Evolutionary conservation across 2,797 vertebrate genomes (phyloP).

Genomic region (Heliangelus exortis): DNA sequence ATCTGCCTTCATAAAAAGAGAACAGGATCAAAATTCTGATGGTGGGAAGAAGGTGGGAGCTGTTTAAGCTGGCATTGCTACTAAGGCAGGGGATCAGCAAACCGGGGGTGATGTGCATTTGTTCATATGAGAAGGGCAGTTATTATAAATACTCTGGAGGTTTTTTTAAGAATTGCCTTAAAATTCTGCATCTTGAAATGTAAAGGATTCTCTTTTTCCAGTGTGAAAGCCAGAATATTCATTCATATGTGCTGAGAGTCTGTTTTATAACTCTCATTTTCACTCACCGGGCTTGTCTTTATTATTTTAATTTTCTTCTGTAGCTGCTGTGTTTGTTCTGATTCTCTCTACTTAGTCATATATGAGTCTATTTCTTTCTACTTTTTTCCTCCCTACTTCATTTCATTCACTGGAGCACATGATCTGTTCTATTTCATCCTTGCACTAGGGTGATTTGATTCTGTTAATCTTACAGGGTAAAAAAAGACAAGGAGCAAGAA

Average conservation of each 20-base stretch:
- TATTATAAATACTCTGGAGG: not conserved
- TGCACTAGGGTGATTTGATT: not conserved
- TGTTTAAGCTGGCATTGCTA: not conserved
- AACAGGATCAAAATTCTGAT: not conserved
- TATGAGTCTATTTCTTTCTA: not conserved
- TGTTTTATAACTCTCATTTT: slow-evolving; percentile 40
- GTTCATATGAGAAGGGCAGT: not conserved
- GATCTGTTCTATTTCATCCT: not conserved
- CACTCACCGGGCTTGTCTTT: not conserved
- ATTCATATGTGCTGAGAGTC: not conserved
- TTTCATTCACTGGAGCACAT: not conserved
- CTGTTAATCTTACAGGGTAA: not conserved
- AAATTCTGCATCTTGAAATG: slow-evolving; percentile 9
- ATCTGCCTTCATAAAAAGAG: not conserved
- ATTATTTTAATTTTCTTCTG: slow-evolving; percentile 24
- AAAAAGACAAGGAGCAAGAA: not conserved
- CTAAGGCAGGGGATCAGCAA: not conserved
- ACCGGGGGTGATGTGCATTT: not conserved
- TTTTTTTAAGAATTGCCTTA: not conserved
- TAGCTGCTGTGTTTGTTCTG: slow-evolving; percentile 13
- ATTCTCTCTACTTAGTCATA: not conserved
- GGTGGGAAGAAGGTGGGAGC: not conserved
- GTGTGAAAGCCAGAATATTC: not conserved
- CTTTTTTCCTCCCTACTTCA: not conserved
- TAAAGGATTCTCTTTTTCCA: not conserved